A percentile compares a stretch with the other conserved stretches of the same genome.
phyloP scores from a whole-genome alignment of 2,113 vertebrate genomes.

The Morone chrysops region DNA sequence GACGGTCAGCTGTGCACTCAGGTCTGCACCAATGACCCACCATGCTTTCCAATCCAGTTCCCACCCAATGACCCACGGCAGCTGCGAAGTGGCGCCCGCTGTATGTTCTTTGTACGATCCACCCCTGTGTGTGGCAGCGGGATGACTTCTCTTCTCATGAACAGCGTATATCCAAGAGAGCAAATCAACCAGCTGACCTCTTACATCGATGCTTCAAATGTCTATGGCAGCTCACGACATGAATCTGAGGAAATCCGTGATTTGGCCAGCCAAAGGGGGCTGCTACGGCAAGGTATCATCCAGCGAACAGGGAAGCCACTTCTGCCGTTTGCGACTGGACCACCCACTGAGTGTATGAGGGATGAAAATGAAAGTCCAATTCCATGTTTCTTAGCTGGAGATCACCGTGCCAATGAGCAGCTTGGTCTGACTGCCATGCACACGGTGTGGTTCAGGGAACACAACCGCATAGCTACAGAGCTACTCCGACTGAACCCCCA shows the following conservation, averaged over 20 bases:
- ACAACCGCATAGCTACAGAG: constrained; percentile 94
- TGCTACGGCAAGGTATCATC: constrained; percentile 94
- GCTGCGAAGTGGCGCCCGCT: constrained; percentile 89
- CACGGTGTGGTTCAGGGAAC: constrained; percentile 96
- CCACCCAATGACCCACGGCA: constrained; percentile 90
- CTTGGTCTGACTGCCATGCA: constrained; percentile 96
- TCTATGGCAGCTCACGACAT: constrained; percentile 93
- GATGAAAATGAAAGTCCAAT: constrained; percentile 98
- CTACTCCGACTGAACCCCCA: constrained; percentile 94
- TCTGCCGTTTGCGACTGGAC: constrained; percentile 93
- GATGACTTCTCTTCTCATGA: constrained; percentile 98
- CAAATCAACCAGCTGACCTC: constrained; percentile 99
- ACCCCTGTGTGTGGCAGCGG: constrained; percentile 98
- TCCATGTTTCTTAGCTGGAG: constrained; percentile 96
- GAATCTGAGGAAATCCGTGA: constrained; percentile 94
- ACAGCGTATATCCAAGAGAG: constrained; percentile 96
- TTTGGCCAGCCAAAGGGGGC: constrained; percentile 93
- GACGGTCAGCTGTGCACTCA: constrained; percentile 94
- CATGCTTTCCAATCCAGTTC: constrained; percentile 95
- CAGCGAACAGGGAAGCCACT: constrained; percentile 96
- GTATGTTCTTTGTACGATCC: constrained; percentile 99
- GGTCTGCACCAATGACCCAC: constrained; percentile 94
- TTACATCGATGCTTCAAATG: constrained; percentile 95
- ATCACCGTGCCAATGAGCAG: constrained; percentile 97
- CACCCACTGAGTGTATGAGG: constrained; percentile 97